Percentiles rank a stretch among this genome's conserved stretches.
Conservation (phyloP, 2,113 vertebrate species). For the Donacobius atricapilla region DNA sequence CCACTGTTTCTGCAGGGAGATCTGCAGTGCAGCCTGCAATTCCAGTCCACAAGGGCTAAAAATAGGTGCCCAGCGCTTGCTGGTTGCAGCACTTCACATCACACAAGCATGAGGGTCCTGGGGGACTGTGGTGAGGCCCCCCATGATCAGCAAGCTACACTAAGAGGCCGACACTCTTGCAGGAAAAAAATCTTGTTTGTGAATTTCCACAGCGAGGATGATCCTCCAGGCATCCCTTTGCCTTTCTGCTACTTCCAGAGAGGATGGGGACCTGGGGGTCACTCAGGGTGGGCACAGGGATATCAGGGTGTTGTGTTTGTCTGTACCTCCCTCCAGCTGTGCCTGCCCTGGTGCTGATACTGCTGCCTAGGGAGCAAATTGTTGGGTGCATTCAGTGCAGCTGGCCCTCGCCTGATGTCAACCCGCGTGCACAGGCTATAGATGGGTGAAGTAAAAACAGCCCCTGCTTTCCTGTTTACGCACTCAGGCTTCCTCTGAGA, state of each 20-base stretch:
- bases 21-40: constrained; percentile 39
- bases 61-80: not conserved
- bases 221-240: fast-evolving
- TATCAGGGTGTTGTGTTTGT: not conserved
- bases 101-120: not conserved
- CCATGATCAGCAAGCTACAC: not conserved
- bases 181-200: not conserved
- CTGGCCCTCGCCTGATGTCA: constrained; percentile 32
- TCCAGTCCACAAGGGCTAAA: constrained; percentile 38
- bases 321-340: not conserved
- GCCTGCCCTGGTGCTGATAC: not conserved
- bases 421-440: not conserved
- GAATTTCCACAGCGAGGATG: not conserved
- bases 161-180: not conserved
- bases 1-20: constrained; percentile 29
- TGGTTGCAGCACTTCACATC: not conserved
- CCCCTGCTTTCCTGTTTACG: constrained; percentile 67
- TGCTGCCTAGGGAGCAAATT: constrained; percentile 15
- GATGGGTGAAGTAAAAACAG: constrained; percentile 66
- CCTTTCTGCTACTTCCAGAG: fast-evolving
- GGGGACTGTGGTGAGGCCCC: not conserved
- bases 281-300: not conserved
- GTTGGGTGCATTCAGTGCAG: constrained; percentile 40
- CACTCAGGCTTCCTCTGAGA: constrained; percentile 40
- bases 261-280: not conserved